These are phyloP conservation scores for Campoletis sonorensis DNA, from an alignment of 1,140 invertebrate genomes.

Conservation along the genomic window DNA sequence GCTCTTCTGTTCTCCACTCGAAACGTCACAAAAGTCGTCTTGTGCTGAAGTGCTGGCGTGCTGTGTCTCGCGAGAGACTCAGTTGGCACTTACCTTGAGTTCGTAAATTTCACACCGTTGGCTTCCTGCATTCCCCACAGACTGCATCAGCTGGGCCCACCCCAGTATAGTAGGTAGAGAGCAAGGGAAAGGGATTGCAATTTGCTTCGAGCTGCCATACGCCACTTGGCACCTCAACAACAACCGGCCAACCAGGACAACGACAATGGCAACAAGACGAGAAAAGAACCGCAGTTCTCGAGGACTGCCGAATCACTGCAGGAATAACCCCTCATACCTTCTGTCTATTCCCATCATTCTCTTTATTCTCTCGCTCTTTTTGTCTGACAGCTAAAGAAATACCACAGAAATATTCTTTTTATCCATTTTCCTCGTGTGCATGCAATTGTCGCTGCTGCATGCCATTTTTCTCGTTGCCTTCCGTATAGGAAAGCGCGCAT, in stretches of 20 bases:
- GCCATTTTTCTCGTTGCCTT: background rate
- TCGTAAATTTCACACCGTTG: constrained; percentile 27
- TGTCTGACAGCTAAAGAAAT: background rate
- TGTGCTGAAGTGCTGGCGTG: background rate
- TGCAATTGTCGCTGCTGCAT: background rate
- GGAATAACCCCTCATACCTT: constrained; percentile 33
- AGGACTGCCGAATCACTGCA: constrained; percentile 64
- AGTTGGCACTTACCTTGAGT: constrained; percentile 40
- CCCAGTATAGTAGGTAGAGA: background rate
- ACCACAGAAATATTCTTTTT: background rate
- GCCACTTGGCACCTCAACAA: constrained; percentile 58
- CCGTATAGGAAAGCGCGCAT: background rate
- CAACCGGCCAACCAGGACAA: constrained; percentile 5
- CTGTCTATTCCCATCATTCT: background rate
- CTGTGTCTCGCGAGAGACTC: constrained; percentile 24
- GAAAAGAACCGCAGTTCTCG: constrained; percentile 57
- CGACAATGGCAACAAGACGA: constrained; percentile 20
- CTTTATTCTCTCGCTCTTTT: background rate
- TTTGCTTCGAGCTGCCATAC: constrained; percentile 54
- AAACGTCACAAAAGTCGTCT: constrained; percentile 33
- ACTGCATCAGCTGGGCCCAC: constrained; percentile 1
- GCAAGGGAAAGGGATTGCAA: constrained; percentile 38
- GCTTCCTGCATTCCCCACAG: background rate
- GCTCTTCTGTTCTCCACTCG: background rate
- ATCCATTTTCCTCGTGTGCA: background rate